A percentile compares a stretch with the other conserved stretches of the same genome.
These are phyloP conservation scores for Echinometra lucunter DNA, from an alignment of 53 echinoderm and acorn worm genomes.

Conservation along the genomic window DNA sequence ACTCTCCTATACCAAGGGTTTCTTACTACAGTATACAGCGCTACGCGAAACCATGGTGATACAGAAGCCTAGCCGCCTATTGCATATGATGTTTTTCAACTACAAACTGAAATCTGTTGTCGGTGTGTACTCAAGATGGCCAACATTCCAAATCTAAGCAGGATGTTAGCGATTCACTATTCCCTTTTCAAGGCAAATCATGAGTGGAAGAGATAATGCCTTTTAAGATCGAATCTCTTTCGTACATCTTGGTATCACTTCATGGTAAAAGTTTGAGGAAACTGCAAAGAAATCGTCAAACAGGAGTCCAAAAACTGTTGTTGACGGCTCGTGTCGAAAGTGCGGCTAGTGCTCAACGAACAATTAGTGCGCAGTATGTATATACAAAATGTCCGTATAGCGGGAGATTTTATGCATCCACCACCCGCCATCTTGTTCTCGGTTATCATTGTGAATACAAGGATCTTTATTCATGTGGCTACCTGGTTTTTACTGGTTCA, in stretches of 20 bases:
- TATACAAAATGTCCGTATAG: conserved; percentile 60
- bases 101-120: conserved; percentile 56
- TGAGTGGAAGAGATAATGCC: conserved; percentile 34
- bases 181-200: neutral
- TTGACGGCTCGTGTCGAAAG: conserved; percentile 46
- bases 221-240: conserved; percentile 5
- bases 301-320: conserved; percentile 48
- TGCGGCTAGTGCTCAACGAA: conserved; percentile 52
- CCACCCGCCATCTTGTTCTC: conserved; percentile 55
- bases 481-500: neutral
- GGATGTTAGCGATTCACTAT: conserved; percentile 2
- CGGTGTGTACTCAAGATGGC: conserved; percentile 57
- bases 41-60: conserved; percentile 71
- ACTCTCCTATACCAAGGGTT: neutral
- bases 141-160: neutral
- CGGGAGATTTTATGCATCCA: conserved; percentile 28
- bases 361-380: conserved; percentile 70
- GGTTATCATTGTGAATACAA: conserved; percentile 4
- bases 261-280: neutral
- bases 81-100: conserved; percentile 60
- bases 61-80: conserved; percentile 55
- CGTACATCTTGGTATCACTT: neutral
- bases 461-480: neutral
- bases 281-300: conserved; percentile 10
- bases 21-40: conserved; percentile 46